A percentile compares a stretch with the other conserved stretches of the same genome.
Conservation (phyloP, 2,888 invertebrate species). For the Mesorhabditis sp. region DNA sequence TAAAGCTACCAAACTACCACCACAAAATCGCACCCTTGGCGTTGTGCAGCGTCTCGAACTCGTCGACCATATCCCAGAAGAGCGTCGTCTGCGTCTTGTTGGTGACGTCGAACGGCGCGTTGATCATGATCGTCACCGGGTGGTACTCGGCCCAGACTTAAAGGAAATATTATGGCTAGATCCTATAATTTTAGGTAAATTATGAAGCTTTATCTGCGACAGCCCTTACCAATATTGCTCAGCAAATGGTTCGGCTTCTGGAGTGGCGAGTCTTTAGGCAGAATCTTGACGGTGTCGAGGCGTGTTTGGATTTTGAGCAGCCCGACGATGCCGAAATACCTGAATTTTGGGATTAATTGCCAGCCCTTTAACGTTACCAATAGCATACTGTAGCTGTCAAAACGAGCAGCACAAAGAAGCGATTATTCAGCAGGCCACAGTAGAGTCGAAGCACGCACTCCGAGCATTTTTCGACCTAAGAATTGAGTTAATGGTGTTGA, state of each 20-base stretch:
- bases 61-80: slow-evolving; percentile 46
- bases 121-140: slow-evolving; percentile 52
- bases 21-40: slow-evolving; percentile 31
- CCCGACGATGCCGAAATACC: slow-evolving; percentile 25
- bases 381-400: slow-evolving; percentile 34
- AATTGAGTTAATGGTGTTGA: no score
- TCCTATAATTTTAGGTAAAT: slow-evolving; percentile 1
- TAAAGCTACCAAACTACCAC: background rate
- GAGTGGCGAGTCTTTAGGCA: slow-evolving; percentile 52
- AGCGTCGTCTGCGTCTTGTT: slow-evolving; percentile 32
- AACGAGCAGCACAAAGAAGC: slow-evolving; percentile 32
- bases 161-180: background rate
- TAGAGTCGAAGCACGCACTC: slow-evolving; percentile 31
- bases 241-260: slow-evolving; percentile 48
- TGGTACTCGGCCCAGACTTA: slow-evolving; percentile 55
- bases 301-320: slow-evolving; percentile 38
- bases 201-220: background rate
- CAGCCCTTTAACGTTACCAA: slow-evolving; percentile 28
- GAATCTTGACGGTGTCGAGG: slow-evolving; percentile 52
- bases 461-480: slow-evolving; percentile 31
- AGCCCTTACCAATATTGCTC: slow-evolving; percentile 32
- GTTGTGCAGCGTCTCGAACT: slow-evolving; percentile 47
- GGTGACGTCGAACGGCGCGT: slow-evolving; percentile 40
- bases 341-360: slow-evolving; percentile 6
- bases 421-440: slow-evolving; percentile 38